These are phyloP conservation scores for Oophaga sylvatica DNA, from an alignment of 2,797 vertebrate genomes.

Conservation along the genomic window DNA sequence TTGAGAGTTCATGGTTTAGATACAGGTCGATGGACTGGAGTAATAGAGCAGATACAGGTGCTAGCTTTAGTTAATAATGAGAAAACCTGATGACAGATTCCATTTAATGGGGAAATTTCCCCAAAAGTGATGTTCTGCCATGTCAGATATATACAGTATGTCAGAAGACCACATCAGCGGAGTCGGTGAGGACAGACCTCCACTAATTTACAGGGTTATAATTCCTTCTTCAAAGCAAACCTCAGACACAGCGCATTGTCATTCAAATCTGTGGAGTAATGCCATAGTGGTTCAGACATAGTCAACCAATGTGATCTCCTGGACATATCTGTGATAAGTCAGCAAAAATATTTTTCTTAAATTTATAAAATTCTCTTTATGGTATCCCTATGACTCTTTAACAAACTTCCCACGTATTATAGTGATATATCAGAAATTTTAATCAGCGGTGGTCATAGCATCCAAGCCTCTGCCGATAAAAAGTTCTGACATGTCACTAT, in stretches of 20 bases:
- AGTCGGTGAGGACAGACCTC: neutral
- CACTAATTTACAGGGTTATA: neutral
- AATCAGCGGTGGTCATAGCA: no score
- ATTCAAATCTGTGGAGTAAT: neutral
- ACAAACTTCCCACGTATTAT: no score
- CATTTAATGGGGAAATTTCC: neutral
- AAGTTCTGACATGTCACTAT: no score
- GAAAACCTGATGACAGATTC: no score
- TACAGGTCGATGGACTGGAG: no score
- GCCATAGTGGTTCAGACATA: neutral
- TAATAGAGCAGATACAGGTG: no score
- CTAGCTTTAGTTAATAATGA: no score
- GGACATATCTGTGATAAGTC: neutral
- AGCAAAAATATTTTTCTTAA: neutral
- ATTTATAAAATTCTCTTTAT: neutral
- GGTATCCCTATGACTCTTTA: neutral
- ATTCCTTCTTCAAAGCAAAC: neutral
- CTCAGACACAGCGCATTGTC: neutral
- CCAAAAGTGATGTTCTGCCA: neutral
- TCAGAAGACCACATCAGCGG: neutral
- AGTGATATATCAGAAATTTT: no score
- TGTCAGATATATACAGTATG: neutral
- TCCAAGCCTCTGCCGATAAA: no score
- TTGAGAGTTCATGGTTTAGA: no score
- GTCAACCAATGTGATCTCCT: neutral